phyloP scores from a whole-genome alignment of 2,888 invertebrate genomes.

The Petrolisthes manimaculis region DNA sequence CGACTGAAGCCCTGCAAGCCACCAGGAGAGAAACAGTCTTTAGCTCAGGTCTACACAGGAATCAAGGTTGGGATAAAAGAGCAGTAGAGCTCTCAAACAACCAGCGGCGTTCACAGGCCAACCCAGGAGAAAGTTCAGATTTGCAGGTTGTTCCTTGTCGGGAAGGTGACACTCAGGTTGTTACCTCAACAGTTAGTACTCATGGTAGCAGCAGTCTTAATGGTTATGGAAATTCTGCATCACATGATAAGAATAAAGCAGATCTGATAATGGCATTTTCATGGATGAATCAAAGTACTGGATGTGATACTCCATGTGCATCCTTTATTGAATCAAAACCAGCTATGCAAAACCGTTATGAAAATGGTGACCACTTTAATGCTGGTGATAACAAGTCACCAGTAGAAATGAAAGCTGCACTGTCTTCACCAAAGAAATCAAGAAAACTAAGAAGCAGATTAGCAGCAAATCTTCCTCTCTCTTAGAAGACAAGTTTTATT shows the following conservation, averaged over 20 bases:
- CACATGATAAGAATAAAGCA: slow-evolving; percentile 34
- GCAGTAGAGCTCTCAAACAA: slow-evolving; percentile 1
- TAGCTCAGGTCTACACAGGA: slow-evolving; percentile 7
- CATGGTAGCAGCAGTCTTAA: slow-evolving; percentile 15
- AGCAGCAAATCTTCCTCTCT: slow-evolving; percentile 51
- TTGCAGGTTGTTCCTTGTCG: slow-evolving; percentile 54
- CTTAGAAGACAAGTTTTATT: background rate
- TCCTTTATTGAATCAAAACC: slow-evolving; percentile 51
- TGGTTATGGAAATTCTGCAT: slow-evolving; percentile 1
- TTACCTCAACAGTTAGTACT: slow-evolving; percentile 26
- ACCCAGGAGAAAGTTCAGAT: slow-evolving; percentile 32
- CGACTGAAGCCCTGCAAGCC: background rate
- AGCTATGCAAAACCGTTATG: slow-evolving; percentile 23
- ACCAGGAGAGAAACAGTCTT: slow-evolving; percentile 9
- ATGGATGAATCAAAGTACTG: slow-evolving; percentile 51
- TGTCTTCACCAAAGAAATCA: slow-evolving; percentile 42
- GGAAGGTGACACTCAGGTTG: slow-evolving; percentile 45
- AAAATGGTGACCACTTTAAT: slow-evolving; percentile 20
- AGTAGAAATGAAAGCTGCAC: background rate
- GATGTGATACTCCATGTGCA: slow-evolving; percentile 48
- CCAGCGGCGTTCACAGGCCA: background rate
- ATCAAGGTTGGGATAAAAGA: background rate
- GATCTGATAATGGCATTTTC: slow-evolving; percentile 53
- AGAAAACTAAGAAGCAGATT: slow-evolving; percentile 49
- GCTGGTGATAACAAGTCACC: slow-evolving; percentile 16